Percentiles rank a stretch among this genome's conserved stretches.
Evolutionary conservation across 2,113 vertebrate species (phyloP).

Genomic region (Ardeotis arabs): DNA sequence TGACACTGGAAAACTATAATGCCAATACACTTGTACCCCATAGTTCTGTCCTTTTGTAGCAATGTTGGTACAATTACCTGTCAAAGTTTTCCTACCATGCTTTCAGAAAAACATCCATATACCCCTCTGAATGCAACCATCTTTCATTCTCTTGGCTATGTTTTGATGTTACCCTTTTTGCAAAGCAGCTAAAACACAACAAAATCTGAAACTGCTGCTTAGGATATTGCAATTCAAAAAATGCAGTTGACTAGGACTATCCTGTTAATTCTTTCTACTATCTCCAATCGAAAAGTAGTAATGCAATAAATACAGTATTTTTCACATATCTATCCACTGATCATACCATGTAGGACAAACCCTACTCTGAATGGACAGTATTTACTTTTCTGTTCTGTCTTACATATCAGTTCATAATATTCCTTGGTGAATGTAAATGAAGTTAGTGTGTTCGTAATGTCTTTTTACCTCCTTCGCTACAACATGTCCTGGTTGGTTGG

Average conservation of each 20-base stretch:
- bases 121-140: not conserved
- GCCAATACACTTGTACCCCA: not conserved
- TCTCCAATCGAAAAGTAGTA: not conserved
- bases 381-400: not conserved
- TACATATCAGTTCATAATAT: not conserved
- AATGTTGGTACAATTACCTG: not conserved
- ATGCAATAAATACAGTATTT: not conserved
- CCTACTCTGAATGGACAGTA: not conserved
- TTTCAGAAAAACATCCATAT: not conserved
- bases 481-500: rapidly evolving
- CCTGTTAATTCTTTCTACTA: not conserved
- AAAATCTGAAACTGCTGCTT: not conserved
- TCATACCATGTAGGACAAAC: not conserved
- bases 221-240: not conserved
- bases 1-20: not conserved
- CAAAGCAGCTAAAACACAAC: not conserved
- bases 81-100: not conserved
- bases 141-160: not conserved
- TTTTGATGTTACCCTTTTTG: not conserved
- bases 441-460: not conserved
- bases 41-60: not conserved
- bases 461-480: not conserved
- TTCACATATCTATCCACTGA: not conserved
- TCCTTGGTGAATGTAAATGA: not conserved
- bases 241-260: not conserved